Evolutionary conservation across 1,140 invertebrate genomes (phyloP).

Genomic region (Acromyrmex heyeri): DNA sequence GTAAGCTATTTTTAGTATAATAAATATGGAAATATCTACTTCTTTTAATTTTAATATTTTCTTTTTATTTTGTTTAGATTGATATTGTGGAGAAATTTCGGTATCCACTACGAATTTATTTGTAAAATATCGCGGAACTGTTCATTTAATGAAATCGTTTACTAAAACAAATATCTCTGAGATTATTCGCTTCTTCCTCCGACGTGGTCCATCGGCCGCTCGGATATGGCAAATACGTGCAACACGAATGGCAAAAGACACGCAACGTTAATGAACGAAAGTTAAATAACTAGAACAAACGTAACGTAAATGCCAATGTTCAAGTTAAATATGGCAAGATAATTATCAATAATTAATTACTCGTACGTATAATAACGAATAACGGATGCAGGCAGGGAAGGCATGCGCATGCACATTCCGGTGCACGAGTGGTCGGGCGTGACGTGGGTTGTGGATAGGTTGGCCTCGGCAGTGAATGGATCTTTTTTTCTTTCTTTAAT

Average conservation of each 20-base stretch:
- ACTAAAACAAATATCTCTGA: background rate
- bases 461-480: slow-evolving; percentile 82
- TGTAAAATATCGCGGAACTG: background rate
- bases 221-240: slow-evolving; percentile 79
- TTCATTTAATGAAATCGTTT: background rate
- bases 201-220: slow-evolving; percentile 64
- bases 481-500: slow-evolving; percentile 62
- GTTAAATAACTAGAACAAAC: slow-evolving; percentile 55
- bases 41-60: background rate
- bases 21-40: no score
- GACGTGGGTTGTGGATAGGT: slow-evolving; percentile 78
- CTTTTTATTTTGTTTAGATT: background rate
- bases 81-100: slow-evolving; percentile 18
- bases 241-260: slow-evolving; percentile 81
- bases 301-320: slow-evolving; percentile 65
- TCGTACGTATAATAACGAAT: slow-evolving; percentile 74
- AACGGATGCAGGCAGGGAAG: slow-evolving; percentile 79
- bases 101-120: background rate
- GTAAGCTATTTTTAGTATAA: background rate
- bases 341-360: slow-evolving; percentile 76
- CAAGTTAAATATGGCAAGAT: slow-evolving; percentile 72
- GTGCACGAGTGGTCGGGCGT: slow-evolving; percentile 83
- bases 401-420: slow-evolving; percentile 85
- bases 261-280: slow-evolving; percentile 74
- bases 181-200: slow-evolving; percentile 32